These are phyloP conservation scores for Atta cephalotes DNA, from an alignment of 1,140 invertebrate species.

Conservation along the genomic window DNA sequence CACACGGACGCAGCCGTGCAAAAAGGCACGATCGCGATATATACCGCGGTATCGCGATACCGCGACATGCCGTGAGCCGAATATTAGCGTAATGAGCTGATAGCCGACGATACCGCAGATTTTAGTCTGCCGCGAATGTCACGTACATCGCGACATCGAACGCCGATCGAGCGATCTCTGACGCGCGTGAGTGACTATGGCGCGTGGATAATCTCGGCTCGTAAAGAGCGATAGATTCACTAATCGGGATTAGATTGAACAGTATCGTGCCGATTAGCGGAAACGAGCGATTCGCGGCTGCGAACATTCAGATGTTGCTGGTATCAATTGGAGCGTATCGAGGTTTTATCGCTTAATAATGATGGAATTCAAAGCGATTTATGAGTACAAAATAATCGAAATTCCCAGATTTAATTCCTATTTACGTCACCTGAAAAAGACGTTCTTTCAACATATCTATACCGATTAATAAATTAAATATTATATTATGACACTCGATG, in stretches of 20 bases:
- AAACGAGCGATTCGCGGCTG: conserved; percentile 20
- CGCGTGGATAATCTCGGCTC: conserved; percentile 58
- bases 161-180: conserved; percentile 67
- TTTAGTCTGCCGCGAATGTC: conserved; percentile 74
- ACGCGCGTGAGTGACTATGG: conserved; percentile 26
- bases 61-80: conserved; percentile 79
- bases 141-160: conserved; percentile 63
- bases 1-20: conserved; percentile 32
- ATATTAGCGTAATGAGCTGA: conserved; percentile 84
- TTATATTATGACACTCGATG: no score
- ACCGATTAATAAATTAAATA: no score
- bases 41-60: conserved; percentile 73
- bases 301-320: neutral
- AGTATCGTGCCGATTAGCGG: conserved; percentile 25
- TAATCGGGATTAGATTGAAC: conserved; percentile 43
- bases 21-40: conserved; percentile 82
- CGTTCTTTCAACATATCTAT: no score
- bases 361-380: neutral
- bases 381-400: neutral
- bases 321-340: conserved; percentile 4
- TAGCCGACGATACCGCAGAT: conserved; percentile 79
- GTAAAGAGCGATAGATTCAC: conserved; percentile 7
- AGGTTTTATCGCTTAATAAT: conserved; percentile 12
- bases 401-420: neutral
- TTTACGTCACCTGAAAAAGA: no score